Conservation (phyloP, 2,888 invertebrate genomes). For the Callosobruchus maculatus region DNA sequence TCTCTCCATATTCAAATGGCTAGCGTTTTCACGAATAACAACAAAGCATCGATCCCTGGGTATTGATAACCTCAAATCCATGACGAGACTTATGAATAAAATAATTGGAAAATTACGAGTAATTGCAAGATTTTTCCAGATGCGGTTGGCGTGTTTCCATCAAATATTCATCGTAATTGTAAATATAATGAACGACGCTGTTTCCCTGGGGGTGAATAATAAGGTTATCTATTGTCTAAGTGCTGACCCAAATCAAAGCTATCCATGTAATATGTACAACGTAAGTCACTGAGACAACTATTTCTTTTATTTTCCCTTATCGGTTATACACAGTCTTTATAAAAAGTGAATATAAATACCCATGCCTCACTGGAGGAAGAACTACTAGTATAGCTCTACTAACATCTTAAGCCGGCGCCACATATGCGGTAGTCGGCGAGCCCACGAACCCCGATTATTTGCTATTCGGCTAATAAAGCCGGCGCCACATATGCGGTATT, state of each 20-base stretch:
- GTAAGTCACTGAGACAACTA: neutral
- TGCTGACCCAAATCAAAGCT: neutral
- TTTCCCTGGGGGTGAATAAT: neutral
- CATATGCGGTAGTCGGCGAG: too few relatives aligned
- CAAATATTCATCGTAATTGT: constrained; percentile 16
- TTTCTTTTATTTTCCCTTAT: too few relatives aligned
- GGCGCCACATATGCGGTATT: too few relatives aligned
- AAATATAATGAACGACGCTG: neutral
- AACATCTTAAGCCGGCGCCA: too few relatives aligned
- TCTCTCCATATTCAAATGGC: neutral
- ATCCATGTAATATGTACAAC: neutral
- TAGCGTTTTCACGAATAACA: neutral
- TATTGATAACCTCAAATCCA: constrained; percentile 1
- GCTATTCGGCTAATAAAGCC: too few relatives aligned
- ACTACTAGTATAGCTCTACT: too few relatives aligned
- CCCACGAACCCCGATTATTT: too few relatives aligned
- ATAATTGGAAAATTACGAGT: constrained; percentile 24
- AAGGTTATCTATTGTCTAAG: neutral
- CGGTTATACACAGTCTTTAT: too few relatives aligned
- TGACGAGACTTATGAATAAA: constrained; percentile 16
- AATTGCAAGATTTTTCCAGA: constrained; percentile 22
- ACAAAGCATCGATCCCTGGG: neutral
- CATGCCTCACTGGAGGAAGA: too few relatives aligned
- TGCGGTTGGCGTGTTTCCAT: constrained; percentile 14
- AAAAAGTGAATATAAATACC: too few relatives aligned